A percentile compares a stretch with the other conserved stretches of the same genome.
Evolutionary conservation across 2,888 invertebrate species (phyloP).

Genomic region (Ptychoptera contaminata): DNA sequence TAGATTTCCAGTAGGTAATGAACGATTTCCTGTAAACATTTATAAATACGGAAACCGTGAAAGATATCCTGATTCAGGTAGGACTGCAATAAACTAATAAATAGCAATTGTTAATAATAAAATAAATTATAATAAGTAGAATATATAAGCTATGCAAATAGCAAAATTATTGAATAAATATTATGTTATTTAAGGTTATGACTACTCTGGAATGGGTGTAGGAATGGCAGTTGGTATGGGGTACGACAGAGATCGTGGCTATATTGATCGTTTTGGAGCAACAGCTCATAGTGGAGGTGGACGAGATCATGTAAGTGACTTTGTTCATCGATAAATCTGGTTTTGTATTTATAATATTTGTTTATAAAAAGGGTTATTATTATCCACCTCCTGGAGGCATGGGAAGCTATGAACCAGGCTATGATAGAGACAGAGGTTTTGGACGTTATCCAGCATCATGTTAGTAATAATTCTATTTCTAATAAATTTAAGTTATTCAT

Average conservation of each 20-base stretch:
- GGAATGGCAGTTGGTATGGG: slow-evolving; percentile 22
- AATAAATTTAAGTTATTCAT: not conserved
- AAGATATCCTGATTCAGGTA: slow-evolving; percentile 29
- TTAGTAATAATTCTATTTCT: not conserved
- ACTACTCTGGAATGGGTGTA: slow-evolving; percentile 22
- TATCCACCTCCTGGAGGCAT: no score
- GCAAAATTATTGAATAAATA: slow-evolving; percentile 3
- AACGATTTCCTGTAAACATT: slow-evolving; percentile 32
- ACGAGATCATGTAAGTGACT: slow-evolving; percentile 13
- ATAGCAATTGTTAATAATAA: slow-evolving; percentile 5
- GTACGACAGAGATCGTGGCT: slow-evolving; percentile 17
- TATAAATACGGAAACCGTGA: slow-evolving; percentile 37
- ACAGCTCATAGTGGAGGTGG: slow-evolving; percentile 16
- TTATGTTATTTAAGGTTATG: slow-evolving; percentile 8
- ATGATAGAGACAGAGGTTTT: slow-evolving; percentile 1
- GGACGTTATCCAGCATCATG: slow-evolving; percentile 1
- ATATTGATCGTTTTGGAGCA: slow-evolving; percentile 16
- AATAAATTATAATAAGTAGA: not conserved
- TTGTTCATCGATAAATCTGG: no score
- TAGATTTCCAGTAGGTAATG: slow-evolving; percentile 36
- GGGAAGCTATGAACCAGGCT: no score
- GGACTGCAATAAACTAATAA: slow-evolving; percentile 22
- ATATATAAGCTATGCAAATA: not conserved
- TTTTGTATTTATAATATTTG: no score
- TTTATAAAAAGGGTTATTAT: no score